phyloP scores from a whole-genome alignment of 2,113 vertebrate genomes.

The Marcusenius ussheri region DNA sequence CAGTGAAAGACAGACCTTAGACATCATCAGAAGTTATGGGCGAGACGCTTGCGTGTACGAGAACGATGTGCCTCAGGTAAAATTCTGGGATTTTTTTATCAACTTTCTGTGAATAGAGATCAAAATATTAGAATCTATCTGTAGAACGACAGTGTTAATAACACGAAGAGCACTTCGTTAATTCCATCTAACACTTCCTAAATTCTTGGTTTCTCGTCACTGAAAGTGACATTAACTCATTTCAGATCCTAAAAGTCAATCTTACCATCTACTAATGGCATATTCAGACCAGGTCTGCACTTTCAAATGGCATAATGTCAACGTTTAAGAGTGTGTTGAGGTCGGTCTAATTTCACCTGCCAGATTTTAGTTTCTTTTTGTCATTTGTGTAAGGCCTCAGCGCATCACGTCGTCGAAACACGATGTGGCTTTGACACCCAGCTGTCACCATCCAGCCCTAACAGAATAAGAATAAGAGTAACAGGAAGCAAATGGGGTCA shows the following conservation, averaged over 20 bases:
- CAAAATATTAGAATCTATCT: background rate
- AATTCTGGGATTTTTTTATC: background rate
- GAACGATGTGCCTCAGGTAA: conserved; percentile 10
- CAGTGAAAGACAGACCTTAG: conserved; percentile 1
- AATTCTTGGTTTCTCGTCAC: background rate
- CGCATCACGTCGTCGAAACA: background rate
- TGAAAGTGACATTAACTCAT: background rate
- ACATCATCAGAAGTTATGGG: conserved; percentile 6
- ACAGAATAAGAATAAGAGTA: background rate
- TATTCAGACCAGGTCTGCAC: background rate
- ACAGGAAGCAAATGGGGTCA: background rate
- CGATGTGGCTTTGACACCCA: background rate
- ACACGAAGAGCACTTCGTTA: background rate
- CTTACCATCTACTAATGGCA: background rate
- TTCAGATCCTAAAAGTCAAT: background rate
- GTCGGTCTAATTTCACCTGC: background rate
- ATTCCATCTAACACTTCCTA: too few species aligned
- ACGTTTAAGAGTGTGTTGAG: background rate
- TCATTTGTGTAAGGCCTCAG: background rate
- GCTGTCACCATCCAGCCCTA: background rate
- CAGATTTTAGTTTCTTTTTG: background rate
- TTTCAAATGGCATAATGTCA: background rate
- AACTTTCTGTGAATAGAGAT: background rate
- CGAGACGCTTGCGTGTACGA: background rate
- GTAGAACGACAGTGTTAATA: background rate